phyloP scores from a whole-genome alignment of 2,113 vertebrate species.

The Cyphomyrus plagiostoma region DNA sequence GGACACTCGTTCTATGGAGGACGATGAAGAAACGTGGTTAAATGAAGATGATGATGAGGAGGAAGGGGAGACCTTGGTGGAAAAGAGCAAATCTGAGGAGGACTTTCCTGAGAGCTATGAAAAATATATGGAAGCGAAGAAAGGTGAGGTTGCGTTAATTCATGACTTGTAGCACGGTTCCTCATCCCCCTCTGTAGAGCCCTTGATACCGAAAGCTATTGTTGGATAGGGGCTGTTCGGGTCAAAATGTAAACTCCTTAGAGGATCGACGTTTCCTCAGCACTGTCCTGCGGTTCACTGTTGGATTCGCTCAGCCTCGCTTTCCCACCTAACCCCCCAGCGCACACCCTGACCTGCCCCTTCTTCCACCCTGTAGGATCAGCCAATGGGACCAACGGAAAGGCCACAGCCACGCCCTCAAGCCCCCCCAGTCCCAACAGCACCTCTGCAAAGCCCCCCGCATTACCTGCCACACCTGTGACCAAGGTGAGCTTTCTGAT shows the following conservation, averaged over 20 bases:
- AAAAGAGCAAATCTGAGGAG: constrained; percentile 86
- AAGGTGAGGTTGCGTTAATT: constrained; percentile 62
- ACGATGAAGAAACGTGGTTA: constrained; percentile 95
- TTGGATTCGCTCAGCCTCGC: neutral
- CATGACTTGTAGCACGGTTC: no score
- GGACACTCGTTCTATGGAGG: constrained; percentile 83
- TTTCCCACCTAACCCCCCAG: constrained; percentile 62
- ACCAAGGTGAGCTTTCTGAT: constrained; percentile 58
- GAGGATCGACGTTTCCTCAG: neutral
- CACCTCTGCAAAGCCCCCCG: constrained; percentile 75
- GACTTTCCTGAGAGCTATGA: constrained; percentile 91
- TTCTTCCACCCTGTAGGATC: constrained; percentile 71
- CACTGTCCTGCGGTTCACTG: neutral
- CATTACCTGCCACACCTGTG: constrained; percentile 66
- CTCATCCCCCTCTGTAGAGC: neutral
- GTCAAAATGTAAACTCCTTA: neutral
- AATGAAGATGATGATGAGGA: constrained; percentile 92
- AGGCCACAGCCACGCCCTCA: constrained; percentile 71
- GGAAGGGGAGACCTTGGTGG: constrained; percentile 76
- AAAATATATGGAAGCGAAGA: constrained; percentile 96
- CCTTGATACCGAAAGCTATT: neutral
- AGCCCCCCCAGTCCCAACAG: constrained; percentile 72
- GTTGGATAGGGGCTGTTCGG: neutral
- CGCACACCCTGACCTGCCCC: constrained; percentile 63
- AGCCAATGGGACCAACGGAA: constrained; percentile 82